Percentiles rank a stretch among this genome's conserved stretches.
Evolutionary conservation across 2,888 invertebrate genomes (phyloP).

Genomic region (Heliconius aoede): DNA sequence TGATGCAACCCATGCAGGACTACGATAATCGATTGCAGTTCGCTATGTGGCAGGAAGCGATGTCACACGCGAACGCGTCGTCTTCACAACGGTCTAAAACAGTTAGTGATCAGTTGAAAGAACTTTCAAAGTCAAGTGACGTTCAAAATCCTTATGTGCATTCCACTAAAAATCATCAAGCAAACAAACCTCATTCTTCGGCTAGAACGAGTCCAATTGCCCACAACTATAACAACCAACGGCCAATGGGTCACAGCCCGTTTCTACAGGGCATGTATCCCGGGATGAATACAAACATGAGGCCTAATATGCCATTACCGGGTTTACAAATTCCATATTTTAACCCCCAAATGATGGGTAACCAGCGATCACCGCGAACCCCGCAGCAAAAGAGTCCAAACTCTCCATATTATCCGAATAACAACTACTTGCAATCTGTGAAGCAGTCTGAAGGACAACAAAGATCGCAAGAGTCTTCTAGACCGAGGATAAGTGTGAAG

Average conservation of each 20-base stretch:
- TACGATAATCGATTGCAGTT: slow-evolving; percentile 83
- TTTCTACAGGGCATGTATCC: slow-evolving; percentile 74
- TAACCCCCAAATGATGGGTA: slow-evolving; percentile 70
- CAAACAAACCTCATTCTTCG: slow-evolving; percentile 69
- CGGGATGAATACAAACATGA: slow-evolving; percentile 67
- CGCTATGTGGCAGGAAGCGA: slow-evolving; percentile 88
- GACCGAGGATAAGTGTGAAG: slow-evolving; percentile 85
- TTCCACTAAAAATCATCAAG: slow-evolving; percentile 71
- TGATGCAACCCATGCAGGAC: slow-evolving; percentile 73
- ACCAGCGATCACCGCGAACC: slow-evolving; percentile 88
- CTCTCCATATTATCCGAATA: slow-evolving; percentile 75
- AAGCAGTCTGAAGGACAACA: slow-evolving; percentile 67
- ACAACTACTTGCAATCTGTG: slow-evolving; percentile 73
- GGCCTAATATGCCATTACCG: slow-evolving; percentile 68
- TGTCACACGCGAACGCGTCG: slow-evolving; percentile 80
- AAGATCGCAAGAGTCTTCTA: slow-evolving; percentile 73
- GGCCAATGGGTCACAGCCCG: slow-evolving; percentile 92
- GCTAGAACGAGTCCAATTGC: slow-evolving; percentile 81
- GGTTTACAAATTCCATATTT: slow-evolving; percentile 75
- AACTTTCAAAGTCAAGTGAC: slow-evolving; percentile 69
- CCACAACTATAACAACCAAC: slow-evolving; percentile 76
- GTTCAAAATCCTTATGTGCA: slow-evolving; percentile 76
- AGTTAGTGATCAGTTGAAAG: slow-evolving; percentile 67
- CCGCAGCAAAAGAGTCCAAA: slow-evolving; percentile 75
- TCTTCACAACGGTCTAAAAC: slow-evolving; percentile 68